These are phyloP conservation scores for Myotis yumanensis DNA, from an alignment of 2,113 vertebrate species.

Conservation along the genomic window DNA sequence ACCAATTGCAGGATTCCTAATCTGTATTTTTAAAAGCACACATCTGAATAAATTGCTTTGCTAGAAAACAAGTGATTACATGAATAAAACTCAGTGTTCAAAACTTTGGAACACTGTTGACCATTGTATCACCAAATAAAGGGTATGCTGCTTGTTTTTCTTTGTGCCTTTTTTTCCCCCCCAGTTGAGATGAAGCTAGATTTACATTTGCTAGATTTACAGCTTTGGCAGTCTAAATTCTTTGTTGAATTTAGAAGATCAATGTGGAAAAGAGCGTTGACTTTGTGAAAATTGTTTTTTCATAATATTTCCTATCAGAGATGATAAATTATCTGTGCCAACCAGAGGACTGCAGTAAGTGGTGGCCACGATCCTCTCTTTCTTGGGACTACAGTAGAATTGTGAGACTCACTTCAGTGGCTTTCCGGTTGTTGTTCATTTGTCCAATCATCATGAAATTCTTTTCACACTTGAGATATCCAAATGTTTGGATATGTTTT, in stretches of 20 bases:
- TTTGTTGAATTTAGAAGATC: slow-evolving; percentile 36
- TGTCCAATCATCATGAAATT: neutral
- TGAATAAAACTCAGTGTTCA: slow-evolving; percentile 67
- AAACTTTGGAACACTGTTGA: slow-evolving; percentile 77
- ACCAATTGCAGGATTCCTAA: slow-evolving; percentile 78
- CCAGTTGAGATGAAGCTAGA: slow-evolving; percentile 49
- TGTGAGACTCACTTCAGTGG: neutral
- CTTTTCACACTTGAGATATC: neutral
- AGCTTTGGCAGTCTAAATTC: neutral
- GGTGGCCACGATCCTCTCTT: neutral
- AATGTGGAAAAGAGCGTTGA: slow-evolving; percentile 6
- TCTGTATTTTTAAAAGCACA: slow-evolving; percentile 83
- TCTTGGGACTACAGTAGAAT: neutral
- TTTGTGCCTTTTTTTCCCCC: slow-evolving; percentile 73
- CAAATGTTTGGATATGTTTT: slow-evolving; percentile 16
- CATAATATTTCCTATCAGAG: neutral
- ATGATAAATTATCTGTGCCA: slow-evolving; percentile 9
- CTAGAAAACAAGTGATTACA: slow-evolving; percentile 71
- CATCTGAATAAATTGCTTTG: slow-evolving; percentile 76
- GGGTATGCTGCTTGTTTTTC: slow-evolving; percentile 87
- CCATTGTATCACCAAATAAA: slow-evolving; percentile 92
- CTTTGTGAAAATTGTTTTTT: slow-evolving; percentile 33
- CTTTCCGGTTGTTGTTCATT: neutral
- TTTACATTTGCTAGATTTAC: slow-evolving; percentile 33
- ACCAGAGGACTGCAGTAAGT: neutral